Evolutionary conservation across 2,797 vertebrate species (phyloP).

Genomic region (Bradypodion ventrale): DNA sequence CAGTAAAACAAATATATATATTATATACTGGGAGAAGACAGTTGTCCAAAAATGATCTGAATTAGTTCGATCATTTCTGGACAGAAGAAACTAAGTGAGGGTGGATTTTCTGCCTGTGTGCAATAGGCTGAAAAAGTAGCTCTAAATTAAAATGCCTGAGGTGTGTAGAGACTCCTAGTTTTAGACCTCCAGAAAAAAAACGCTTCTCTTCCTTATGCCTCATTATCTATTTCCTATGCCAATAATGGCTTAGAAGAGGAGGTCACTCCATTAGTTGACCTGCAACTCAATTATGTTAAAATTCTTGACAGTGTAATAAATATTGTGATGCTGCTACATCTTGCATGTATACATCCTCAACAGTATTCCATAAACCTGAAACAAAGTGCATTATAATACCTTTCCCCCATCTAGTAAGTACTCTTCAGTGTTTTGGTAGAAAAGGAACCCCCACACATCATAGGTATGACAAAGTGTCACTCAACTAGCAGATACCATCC

Average conservation of each 20-base stretch:
- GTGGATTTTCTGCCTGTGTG: slow-evolving; percentile 70
- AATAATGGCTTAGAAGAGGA: slow-evolving; percentile 71
- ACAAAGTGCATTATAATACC: slow-evolving; percentile 86
- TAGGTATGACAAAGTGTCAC: slow-evolving; percentile 71
- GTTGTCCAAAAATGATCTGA: slow-evolving; percentile 77
- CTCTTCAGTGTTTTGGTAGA: slow-evolving; percentile 71
- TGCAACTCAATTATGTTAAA: slow-evolving; percentile 81
- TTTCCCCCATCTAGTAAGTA: slow-evolving; percentile 71
- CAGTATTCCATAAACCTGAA: slow-evolving; percentile 84
- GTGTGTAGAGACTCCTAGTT: slow-evolving; percentile 77
- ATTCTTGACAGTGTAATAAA: slow-evolving; percentile 87
- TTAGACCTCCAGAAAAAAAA: slow-evolving; percentile 70
- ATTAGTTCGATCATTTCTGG: slow-evolving; percentile 83
- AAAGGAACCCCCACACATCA: slow-evolving; percentile 72
- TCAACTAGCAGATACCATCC: slow-evolving; percentile 68
- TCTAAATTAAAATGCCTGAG: slow-evolving; percentile 77
- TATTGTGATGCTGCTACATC: slow-evolving; percentile 88
- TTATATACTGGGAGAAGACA: slow-evolving; percentile 72
- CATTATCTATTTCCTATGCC: slow-evolving; percentile 72
- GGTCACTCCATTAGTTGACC: slow-evolving; percentile 73
- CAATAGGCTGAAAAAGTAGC: slow-evolving; percentile 76
- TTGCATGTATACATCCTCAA: slow-evolving; percentile 82
- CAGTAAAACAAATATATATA: slow-evolving; percentile 84
- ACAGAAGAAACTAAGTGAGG: slow-evolving; percentile 82
- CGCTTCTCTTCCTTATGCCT: slow-evolving; percentile 68